These are phyloP conservation scores for Trissolcus japonicus DNA, from an alignment of 2,888 invertebrate species.

Conservation along the genomic window DNA sequence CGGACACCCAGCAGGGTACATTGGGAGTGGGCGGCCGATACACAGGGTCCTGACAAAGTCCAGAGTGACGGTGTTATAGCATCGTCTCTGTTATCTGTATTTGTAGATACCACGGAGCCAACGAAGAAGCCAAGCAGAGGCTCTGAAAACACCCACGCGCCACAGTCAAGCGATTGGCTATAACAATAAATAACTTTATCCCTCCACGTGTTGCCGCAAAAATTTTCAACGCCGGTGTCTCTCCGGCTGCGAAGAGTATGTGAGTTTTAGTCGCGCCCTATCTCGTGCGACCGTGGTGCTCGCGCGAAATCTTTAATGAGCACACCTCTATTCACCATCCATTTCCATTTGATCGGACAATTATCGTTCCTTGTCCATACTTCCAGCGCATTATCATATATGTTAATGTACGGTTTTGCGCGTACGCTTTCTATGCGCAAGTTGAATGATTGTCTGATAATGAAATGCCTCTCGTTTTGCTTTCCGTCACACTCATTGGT, in stretches of 20 bases:
- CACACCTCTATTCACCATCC: constrained; percentile 22
- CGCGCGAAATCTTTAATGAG: constrained; percentile 44
- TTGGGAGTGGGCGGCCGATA: constrained; percentile 71
- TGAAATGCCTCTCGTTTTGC: too few species aligned
- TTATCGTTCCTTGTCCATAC: not conserved
- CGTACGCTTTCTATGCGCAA: not conserved
- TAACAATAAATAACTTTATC: constrained; percentile 75
- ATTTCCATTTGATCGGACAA: constrained; percentile 26
- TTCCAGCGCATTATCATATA: not conserved
- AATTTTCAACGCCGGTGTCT: constrained; percentile 64
- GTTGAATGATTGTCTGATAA: not conserved
- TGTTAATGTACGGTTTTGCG: not conserved
- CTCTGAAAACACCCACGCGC: constrained; percentile 71
- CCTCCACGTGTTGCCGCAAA: constrained; percentile 72
- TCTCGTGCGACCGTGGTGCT: constrained; percentile 30
- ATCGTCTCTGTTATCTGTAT: constrained; percentile 63
- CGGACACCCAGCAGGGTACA: constrained; percentile 75
- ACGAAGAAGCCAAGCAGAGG: constrained; percentile 62
- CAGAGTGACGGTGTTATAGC: constrained; percentile 64
- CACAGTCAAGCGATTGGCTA: constrained; percentile 68
- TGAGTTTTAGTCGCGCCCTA: constrained; percentile 41
- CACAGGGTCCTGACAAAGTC: constrained; percentile 69
- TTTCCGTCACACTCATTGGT: not conserved
- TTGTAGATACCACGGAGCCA: constrained; percentile 56
- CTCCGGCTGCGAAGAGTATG: constrained; percentile 2